Conservation (phyloP, 2,797 vertebrate genomes). For the Podargus strigoides region DNA sequence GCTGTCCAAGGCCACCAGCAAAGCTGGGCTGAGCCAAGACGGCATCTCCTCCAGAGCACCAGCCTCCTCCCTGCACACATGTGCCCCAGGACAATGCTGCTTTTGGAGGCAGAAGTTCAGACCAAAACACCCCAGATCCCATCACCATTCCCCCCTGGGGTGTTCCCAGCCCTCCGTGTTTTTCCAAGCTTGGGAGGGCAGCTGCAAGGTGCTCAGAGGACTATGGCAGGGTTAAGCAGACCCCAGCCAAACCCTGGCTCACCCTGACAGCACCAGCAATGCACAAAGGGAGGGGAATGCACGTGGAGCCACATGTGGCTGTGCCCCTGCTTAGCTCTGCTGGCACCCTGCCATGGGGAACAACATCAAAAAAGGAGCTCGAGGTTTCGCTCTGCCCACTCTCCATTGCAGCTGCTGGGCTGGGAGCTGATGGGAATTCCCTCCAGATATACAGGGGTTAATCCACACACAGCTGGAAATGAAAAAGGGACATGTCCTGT, state of each 20-base stretch:
- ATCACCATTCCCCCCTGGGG: fast-evolving
- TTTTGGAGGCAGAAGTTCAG: background rate
- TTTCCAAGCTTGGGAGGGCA: background rate
- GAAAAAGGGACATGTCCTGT: background rate
- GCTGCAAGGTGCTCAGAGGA: background rate
- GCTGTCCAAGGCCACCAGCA: background rate
- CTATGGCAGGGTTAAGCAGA: background rate
- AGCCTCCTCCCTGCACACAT: background rate
- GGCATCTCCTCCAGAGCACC: background rate
- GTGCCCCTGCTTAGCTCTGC: background rate
- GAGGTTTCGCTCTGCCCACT: fast-evolving
- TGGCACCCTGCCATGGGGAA: fast-evolving
- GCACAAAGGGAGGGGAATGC: background rate
- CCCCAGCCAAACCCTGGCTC: background rate
- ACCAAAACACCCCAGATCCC: background rate
- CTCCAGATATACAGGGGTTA: background rate
- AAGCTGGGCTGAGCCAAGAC: background rate
- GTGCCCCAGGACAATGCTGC: background rate
- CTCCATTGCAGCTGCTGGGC: background rate
- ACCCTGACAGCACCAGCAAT: background rate
- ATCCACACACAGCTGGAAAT: background rate
- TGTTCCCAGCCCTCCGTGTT: background rate
- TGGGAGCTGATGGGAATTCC: background rate
- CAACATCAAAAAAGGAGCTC: background rate
- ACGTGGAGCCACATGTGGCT: fast-evolving